Percentiles rank a stretch among this genome's conserved stretches.
phyloP scores from a whole-genome alignment of 2,113 vertebrate species.

The Pontoporia blainvillei region DNA sequence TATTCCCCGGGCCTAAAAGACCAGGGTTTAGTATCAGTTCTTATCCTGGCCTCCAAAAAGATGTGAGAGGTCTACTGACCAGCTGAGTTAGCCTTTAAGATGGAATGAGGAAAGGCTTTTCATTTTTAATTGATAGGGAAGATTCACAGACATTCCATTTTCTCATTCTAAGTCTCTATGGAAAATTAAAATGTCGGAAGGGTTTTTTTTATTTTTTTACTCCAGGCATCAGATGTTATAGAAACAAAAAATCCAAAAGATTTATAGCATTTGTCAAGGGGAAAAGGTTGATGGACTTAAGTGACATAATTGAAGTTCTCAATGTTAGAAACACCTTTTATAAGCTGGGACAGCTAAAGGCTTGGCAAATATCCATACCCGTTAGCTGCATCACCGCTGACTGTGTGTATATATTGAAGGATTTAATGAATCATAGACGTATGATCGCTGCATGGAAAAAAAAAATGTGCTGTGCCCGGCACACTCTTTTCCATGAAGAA shows the following conservation, averaged over 20 bases:
- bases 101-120: background rate
- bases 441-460: conserved; percentile 75
- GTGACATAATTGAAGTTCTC: conserved; percentile 61
- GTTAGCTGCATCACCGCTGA: conserved; percentile 59
- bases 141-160: background rate
- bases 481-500: conserved; percentile 74
- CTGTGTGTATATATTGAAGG: conserved; percentile 67
- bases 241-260: conserved; percentile 34
- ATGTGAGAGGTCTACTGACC: background rate
- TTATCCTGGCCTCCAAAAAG: background rate
- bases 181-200: conserved; percentile 12
- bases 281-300: conserved; percentile 50
- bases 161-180: background rate
- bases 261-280: conserved; percentile 38
- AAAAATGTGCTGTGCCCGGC: conserved; percentile 65
- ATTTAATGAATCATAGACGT: conserved; percentile 81
- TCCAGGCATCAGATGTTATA: conserved; percentile 2
- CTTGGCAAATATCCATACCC: conserved; percentile 52
- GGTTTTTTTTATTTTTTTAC: background rate
- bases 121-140: conserved; percentile 26
- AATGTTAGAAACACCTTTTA: conserved; percentile 50
- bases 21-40: background rate
- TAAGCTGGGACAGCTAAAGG: conserved; percentile 51
- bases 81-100: background rate
- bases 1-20: background rate